These are phyloP conservation scores for Pristionchus pacificus DNA, from an alignment of 1,140 invertebrate genomes.

Conservation along the genomic window DNA sequence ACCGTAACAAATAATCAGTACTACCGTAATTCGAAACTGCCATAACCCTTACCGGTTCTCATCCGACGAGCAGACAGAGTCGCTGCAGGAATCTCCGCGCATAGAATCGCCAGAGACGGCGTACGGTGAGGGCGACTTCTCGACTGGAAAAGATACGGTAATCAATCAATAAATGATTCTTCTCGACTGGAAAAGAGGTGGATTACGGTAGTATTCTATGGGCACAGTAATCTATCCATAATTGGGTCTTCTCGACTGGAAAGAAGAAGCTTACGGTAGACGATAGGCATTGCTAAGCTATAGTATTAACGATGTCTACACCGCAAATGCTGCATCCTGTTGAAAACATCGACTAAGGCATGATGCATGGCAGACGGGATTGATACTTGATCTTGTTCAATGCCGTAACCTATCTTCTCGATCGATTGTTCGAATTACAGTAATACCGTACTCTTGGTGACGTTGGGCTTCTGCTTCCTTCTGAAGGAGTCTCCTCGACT, in stretches of 20 bases:
- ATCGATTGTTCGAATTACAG: neutral
- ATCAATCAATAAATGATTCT: neutral
- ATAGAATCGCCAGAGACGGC: slow-evolving; percentile 13
- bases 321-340: too few relatives aligned
- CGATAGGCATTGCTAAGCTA: too few relatives aligned
- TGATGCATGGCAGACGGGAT: neutral
- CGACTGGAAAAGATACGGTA: neutral
- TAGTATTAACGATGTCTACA: too few relatives aligned
- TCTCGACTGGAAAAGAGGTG: too few relatives aligned
- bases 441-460: neutral
- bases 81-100: slow-evolving; percentile 14
- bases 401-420: too few relatives aligned
- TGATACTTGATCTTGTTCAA: too few relatives aligned
- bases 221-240: too few relatives aligned
- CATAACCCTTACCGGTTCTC: slow-evolving; percentile 1
- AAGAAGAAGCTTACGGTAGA: too few relatives aligned
- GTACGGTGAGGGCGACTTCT: slow-evolving; percentile 27
- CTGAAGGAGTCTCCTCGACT: slow-evolving; percentile 35
- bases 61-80: slow-evolving; percentile 3
- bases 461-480: slow-evolving; percentile 25
- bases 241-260: too few relatives aligned
- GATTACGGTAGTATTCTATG: too few relatives aligned
- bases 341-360: neutral
- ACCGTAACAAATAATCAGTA: slow-evolving; percentile 15
- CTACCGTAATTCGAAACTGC: slow-evolving; percentile 7